phyloP scores from a whole-genome alignment of 2,888 invertebrate species.

The Chrysina gloriosa region DNA sequence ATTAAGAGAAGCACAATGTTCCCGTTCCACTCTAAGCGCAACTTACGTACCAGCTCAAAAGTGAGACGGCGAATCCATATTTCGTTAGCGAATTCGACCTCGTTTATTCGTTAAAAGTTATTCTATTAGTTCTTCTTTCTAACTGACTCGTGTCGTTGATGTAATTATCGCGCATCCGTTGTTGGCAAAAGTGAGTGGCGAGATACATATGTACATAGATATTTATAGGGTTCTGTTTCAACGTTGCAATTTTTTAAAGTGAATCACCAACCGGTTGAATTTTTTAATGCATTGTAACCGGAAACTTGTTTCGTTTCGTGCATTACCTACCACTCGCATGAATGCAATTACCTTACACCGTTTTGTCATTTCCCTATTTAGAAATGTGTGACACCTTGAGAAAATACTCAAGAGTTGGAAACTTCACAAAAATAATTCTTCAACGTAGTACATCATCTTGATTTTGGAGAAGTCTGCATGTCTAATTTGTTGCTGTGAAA shows the following conservation, averaged over 20 bases:
- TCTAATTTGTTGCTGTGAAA: no score
- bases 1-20: slow-evolving; percentile 26
- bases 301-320: slow-evolving; percentile 6
- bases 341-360: slow-evolving; percentile 16
- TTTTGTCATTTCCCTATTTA: slow-evolving; percentile 29
- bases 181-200: no score
- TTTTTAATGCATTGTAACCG: slow-evolving; percentile 4
- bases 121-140: not conserved
- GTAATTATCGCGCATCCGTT: slow-evolving; percentile 4
- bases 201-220: not conserved
- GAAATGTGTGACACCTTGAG: not conserved
- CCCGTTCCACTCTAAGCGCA: not conserved
- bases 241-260: not conserved
- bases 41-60: no score
- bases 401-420: no score
- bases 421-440: no score
- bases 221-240: not conserved
- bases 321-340: no score
- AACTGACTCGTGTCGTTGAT: not conserved
- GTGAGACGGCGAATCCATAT: no score
- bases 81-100: not conserved
- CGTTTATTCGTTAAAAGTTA: not conserved
- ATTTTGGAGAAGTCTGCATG: no score
- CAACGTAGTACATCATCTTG: no score
- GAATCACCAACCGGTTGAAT: not conserved